Evolutionary conservation across 2,797 vertebrate species (phyloP).

Genomic region (Phoebastria nigripes): DNA sequence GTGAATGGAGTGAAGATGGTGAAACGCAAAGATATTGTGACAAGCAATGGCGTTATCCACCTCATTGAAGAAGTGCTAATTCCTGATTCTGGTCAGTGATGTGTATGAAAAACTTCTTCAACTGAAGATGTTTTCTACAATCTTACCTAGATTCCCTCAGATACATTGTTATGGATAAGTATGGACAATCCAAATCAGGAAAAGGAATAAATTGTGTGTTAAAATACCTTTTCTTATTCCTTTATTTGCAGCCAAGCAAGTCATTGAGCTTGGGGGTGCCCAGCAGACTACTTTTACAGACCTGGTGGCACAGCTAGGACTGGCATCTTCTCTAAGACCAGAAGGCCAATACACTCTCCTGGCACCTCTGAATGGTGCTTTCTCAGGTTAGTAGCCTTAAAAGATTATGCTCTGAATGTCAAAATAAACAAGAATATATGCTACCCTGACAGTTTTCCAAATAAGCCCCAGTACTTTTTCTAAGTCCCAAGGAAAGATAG

Average conservation of each 20-base stretch:
- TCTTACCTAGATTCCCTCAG: neutral
- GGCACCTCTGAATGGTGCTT: conserved; percentile 86
- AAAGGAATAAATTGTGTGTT: neutral
- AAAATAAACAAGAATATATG: neutral
- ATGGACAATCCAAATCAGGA: neutral
- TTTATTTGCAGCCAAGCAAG: conserved; percentile 86
- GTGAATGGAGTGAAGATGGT: conserved; percentile 96
- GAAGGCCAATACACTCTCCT: conserved; percentile 90
- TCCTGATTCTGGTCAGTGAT: conserved; percentile 90
- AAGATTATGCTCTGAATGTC: neutral
- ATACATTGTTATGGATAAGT: neutral
- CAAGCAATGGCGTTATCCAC: conserved; percentile 94
- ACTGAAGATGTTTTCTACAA: neutral
- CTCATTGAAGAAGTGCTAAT: conserved; percentile 91
- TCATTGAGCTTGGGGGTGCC: conserved; percentile 85
- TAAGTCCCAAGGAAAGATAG: neutral
- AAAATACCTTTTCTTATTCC: neutral
- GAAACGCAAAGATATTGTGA: conserved; percentile 92
- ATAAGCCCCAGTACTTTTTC: neutral
- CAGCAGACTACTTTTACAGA: conserved; percentile 89
- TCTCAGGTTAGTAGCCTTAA: conserved; percentile 82
- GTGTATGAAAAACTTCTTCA: neutral
- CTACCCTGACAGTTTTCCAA: neutral
- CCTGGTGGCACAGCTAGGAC: conserved; percentile 87
- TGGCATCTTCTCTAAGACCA: conserved; percentile 80